Evolutionary conservation across 2,113 vertebrate species (phyloP).

Genomic region (Rhynchomys soricoides): DNA sequence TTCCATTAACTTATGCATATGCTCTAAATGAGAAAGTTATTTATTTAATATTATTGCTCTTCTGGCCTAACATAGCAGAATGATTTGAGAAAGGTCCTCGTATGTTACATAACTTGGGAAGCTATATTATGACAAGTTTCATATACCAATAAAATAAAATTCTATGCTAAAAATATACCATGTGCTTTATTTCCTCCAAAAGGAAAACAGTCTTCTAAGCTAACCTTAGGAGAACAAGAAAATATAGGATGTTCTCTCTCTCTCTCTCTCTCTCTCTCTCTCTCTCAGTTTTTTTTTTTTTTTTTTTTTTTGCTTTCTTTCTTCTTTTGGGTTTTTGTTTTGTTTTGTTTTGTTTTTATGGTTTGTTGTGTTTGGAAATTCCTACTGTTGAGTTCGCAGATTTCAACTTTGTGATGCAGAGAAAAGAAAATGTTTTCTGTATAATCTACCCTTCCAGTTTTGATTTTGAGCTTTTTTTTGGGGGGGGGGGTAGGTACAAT

Average conservation of each 20-base stretch:
- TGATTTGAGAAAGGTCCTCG: not conserved
- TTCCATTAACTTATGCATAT: not conserved
- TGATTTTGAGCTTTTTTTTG: not conserved
- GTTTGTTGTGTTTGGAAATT: not conserved
- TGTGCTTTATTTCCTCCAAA: not conserved
- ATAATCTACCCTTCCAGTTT: not conserved
- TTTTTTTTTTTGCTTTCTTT: too few species aligned
- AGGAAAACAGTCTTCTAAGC: not conserved
- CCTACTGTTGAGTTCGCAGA: too few species aligned
- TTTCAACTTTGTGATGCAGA: not conserved
- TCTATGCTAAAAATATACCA: not conserved
- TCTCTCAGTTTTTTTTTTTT: not conserved
- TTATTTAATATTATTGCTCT: not conserved
- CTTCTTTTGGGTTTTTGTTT: too few species aligned
- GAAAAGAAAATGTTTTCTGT: not conserved
- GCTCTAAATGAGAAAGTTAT: not conserved
- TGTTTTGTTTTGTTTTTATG: too few species aligned
- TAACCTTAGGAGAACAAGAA: not conserved
- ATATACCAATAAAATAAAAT: not conserved
- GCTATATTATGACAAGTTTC: not conserved
- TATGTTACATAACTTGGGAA: not conserved
- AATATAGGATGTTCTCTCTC: not conserved
- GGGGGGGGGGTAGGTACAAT: too few species aligned
- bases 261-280: not conserved
- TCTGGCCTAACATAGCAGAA: not conserved